Percentiles rank a stretch among this genome's conserved stretches.
These are phyloP conservation scores for Campaea margaritaria DNA, from an alignment of 2,888 invertebrate species.

Conservation along the genomic window DNA sequence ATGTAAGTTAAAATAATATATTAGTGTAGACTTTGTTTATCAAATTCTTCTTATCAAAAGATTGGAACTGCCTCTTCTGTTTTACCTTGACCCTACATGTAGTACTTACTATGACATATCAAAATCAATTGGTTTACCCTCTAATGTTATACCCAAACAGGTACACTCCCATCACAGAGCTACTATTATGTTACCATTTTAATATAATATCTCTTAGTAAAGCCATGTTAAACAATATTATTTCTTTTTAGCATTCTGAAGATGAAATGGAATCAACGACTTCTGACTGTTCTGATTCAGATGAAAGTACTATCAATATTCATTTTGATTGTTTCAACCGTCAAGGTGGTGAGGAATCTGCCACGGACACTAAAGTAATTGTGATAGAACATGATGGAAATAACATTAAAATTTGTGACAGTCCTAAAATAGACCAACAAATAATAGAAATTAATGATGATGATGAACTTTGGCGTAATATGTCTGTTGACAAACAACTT, in stretches of 20 bases:
- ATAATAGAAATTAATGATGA: slow-evolving; percentile 75
- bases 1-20: slow-evolving; percentile 7
- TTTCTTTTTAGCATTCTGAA: slow-evolving; percentile 47
- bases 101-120: too few species aligned
- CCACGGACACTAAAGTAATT: slow-evolving; percentile 57
- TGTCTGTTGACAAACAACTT: slow-evolving; percentile 56
- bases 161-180: too few species aligned
- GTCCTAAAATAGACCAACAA: slow-evolving; percentile 73
- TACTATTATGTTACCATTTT: background rate
- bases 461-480: slow-evolving; percentile 61
- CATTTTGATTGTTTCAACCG: slow-evolving; percentile 59
- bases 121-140: too few species aligned
- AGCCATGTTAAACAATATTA: background rate
- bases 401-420: slow-evolving; percentile 52
- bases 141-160: too few species aligned
- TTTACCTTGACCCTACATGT: too few species aligned
- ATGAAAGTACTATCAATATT: slow-evolving; percentile 69
- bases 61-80: too few species aligned
- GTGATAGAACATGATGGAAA: slow-evolving; percentile 57
- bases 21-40: too few species aligned
- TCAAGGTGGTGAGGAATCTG: slow-evolving; percentile 51
- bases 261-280: slow-evolving; percentile 61
- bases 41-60: too few species aligned
- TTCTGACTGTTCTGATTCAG: slow-evolving; percentile 51
- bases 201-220: background rate